Evolutionary conservation across 2,888 invertebrate genomes (phyloP).

Genomic region (Thymelicus acteon): DNA sequence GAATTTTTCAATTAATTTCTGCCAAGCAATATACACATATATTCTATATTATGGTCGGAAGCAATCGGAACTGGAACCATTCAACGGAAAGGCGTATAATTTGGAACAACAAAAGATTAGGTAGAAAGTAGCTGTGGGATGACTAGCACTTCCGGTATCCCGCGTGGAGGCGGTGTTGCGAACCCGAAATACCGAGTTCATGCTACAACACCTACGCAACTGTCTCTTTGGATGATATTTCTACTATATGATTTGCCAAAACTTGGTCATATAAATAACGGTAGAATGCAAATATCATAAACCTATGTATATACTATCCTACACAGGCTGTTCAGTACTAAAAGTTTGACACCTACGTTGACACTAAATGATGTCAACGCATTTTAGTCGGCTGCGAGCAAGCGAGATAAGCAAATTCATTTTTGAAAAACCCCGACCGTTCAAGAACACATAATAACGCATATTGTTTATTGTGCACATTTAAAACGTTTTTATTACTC

Average conservation of each 20-base stretch:
- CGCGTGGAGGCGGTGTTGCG: slow-evolving; percentile 13
- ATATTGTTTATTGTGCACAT: too few relatives aligned
- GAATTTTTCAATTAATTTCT: background rate
- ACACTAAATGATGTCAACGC: too few relatives aligned
- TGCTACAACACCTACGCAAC: slow-evolving; percentile 50
- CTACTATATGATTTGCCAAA: slow-evolving; percentile 51
- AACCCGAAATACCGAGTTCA: slow-evolving; percentile 5
- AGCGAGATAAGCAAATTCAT: too few relatives aligned
- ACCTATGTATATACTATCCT: too few relatives aligned
- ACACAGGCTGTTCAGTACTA: too few relatives aligned
- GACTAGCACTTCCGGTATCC: slow-evolving; percentile 17
- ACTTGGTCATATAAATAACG: slow-evolving; percentile 18
- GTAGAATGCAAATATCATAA: background rate
- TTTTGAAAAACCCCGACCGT: too few relatives aligned
- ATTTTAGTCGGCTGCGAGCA: too few relatives aligned
- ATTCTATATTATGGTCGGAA: background rate
- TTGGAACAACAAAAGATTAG: slow-evolving; percentile 12
- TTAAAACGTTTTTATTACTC: too few relatives aligned
- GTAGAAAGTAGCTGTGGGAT: slow-evolving; percentile 16
- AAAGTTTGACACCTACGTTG: too few relatives aligned
- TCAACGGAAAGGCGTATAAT: background rate
- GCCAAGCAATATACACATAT: background rate
- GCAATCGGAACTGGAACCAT: slow-evolving; percentile 15
- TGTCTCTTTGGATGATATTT: slow-evolving; percentile 48
- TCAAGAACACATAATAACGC: too few relatives aligned